Evolutionary conservation across 2,888 invertebrate genomes (phyloP), one percentile per base, ranked within the genome.

Genomic region (Pterostichus madidus): DNA sequence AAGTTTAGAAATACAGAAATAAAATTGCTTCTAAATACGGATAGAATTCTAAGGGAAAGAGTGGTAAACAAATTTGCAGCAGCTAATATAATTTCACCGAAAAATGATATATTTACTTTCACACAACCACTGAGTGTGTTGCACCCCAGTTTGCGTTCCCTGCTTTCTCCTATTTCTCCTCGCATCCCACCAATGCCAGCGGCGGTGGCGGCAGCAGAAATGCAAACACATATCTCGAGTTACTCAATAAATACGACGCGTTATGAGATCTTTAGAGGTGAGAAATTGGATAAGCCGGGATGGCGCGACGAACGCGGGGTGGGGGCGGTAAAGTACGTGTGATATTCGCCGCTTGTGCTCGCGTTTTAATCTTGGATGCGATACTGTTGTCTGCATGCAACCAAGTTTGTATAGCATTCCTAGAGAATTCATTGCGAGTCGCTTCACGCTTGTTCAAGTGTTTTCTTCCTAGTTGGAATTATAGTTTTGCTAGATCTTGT

Each of bases 211-310:
- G 46, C 49, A 52, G 46, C 49, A 52, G 49, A 75, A 52, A 52
- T 49, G 52, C 75, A 75, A 75, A 75, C 75, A 75, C 52, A 75
- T 75, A 75, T 75, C 75, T 75, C 75, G 52, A 52, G 75, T 75
- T 75, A 75, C 75, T 75, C 75, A 75, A 75, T 75, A 75, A 75
- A 75, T 75, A 75, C 75, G 15, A 32, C 52, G 59, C 46, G 79
- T 79, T 79, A 79, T 79, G 79, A 79, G 79, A 79, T 59, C 79
- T 79, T 79, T 64, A 79, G 79, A 79, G 79, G 64, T 79, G 64
- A 61, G 79, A 79, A 79, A 79, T 79, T 79, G 79, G 79, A 79
- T 79, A 71, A 71, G 68, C 15, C 13, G 24, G 17, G 44, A 3
- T 17, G 17, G 17, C 13, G 68, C 0, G 68, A 32, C 61, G 32